A percentile compares a stretch with the other conserved stretches of the same genome.
Evolutionary conservation across 1,140 invertebrate species (phyloP).

Genomic region (Dolichoris vasculosae): DNA sequence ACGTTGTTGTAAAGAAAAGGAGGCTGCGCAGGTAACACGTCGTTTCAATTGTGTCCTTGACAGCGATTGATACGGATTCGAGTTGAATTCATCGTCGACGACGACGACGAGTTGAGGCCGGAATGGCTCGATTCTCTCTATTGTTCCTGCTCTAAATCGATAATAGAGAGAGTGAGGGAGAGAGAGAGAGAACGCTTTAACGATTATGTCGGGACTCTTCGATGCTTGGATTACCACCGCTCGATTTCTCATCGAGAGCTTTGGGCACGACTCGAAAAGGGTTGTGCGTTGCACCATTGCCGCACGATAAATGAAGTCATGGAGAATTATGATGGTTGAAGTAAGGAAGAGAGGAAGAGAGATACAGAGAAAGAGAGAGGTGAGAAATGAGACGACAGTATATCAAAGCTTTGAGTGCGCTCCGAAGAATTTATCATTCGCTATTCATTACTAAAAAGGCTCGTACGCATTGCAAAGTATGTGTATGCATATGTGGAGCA

Average conservation of each 20-base stretch:
- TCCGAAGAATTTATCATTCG: constrained; percentile 47
- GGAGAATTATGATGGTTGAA: constrained; percentile 39
- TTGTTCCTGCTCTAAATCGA: constrained; percentile 42
- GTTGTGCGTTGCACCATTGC: constrained; percentile 22
- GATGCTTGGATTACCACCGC: constrained; percentile 47
- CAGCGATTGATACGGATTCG: constrained; percentile 64
- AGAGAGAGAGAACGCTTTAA: constrained; percentile 47
- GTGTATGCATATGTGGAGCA: constrained; percentile 6
- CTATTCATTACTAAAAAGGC: constrained; percentile 33
- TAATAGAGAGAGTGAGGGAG: neutral
- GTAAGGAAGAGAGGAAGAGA: constrained; percentile 15
- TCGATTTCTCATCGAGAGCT: constrained; percentile 58
- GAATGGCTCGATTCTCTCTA: constrained; percentile 30
- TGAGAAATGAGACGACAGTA: constrained; percentile 58
- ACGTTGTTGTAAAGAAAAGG: constrained; percentile 43
- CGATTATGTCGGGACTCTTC: constrained; percentile 52
- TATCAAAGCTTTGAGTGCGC: constrained; percentile 28
- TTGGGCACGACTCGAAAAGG: constrained; percentile 30
- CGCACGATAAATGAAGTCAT: constrained; percentile 31
- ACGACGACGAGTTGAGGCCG: constrained; percentile 19
- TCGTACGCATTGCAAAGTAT: neutral
- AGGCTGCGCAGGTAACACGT: constrained; percentile 59
- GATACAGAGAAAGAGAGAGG: constrained; percentile 51
- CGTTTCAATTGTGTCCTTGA: constrained; percentile 61
- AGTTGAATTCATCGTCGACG: constrained; percentile 47